Conservation (phyloP, 2,797 vertebrate species). For the Varecia variegata region DNA sequence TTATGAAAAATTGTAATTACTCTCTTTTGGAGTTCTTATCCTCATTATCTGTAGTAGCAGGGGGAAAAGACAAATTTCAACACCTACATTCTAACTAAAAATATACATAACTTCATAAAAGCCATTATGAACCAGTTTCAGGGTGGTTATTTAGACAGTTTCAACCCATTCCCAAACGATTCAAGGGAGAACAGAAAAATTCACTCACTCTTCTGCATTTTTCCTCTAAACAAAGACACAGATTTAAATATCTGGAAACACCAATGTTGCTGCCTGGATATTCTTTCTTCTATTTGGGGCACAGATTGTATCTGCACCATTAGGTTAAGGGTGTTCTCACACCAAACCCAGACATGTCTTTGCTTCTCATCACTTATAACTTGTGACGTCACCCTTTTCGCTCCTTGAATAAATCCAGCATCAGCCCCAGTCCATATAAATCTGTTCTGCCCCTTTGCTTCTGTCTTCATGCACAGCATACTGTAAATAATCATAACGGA, state of each 20-base stretch:
- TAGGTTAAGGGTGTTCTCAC: conserved; percentile 42
- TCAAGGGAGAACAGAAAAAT: conserved; percentile 42
- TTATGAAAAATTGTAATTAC: neutral
- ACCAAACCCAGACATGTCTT: conserved; percentile 40
- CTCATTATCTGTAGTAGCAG: neutral
- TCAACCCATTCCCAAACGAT: conserved; percentile 1
- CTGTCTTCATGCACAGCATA: conserved; percentile 61
- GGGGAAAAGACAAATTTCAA: neutral
- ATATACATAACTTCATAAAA: neutral
- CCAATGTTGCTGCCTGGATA: neutral
- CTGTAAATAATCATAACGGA: conserved; percentile 82
- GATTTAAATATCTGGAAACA: conserved; percentile 40
- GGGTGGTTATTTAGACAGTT: neutral
- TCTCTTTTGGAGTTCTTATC: neutral
- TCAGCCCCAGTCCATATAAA: conserved; percentile 61
- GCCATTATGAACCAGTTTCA: neutral
- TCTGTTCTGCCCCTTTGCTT: conserved; percentile 64
- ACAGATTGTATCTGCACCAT: neutral
- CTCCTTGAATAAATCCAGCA: conserved; percentile 71
- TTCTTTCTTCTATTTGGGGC: neutral
- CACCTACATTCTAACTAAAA: neutral
- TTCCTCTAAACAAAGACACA: conserved; percentile 57
- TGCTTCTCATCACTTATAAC: conserved; percentile 58
- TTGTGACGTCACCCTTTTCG: conserved; percentile 69
- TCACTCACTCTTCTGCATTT: conserved; percentile 1